Evolutionary conservation across 2,888 invertebrate genomes (phyloP).

Genomic region (Geotrupes spiniger): DNA sequence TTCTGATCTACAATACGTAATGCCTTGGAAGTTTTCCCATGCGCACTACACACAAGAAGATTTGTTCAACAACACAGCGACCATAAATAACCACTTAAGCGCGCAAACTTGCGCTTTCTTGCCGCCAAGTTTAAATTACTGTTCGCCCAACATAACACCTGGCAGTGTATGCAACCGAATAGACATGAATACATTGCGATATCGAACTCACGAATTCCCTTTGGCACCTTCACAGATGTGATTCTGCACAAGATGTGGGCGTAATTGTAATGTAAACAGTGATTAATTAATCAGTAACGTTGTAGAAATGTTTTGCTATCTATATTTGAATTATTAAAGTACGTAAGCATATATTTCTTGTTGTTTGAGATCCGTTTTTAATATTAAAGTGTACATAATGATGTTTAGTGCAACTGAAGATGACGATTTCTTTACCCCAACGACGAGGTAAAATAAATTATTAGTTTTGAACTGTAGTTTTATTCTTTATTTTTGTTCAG

Average conservation of each 20-base stretch:
- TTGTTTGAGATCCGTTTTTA: conserved; percentile 7
- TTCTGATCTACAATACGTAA: conserved; percentile 45
- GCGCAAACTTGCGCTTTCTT: conserved; percentile 42
- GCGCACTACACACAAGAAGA: conserved; percentile 44
- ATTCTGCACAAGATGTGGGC: neutral
- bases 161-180: conserved; percentile 41
- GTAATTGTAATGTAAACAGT: neutral
- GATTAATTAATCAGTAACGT: neutral
- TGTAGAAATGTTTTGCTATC: no score
- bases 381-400: conserved; percentile 1
- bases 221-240: conserved; percentile 30
- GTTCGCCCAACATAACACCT: conserved; percentile 34
- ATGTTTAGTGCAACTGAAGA: conserved; percentile 37
- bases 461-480: neutral
- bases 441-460: conserved; percentile 30
- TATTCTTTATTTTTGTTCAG: no score
- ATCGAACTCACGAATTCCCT: conserved; percentile 44
- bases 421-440: conserved; percentile 35
- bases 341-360: conserved; percentile 5
- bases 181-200: conserved; percentile 42
- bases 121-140: conserved; percentile 43
- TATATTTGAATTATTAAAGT: conserved; percentile 5
- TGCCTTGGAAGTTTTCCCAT: conserved; percentile 49
- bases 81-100: conserved; percentile 33
- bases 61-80: conserved; percentile 35